Evolutionary conservation across 1,140 invertebrate species (phyloP).

Genomic region (Pinna nobilis): DNA sequence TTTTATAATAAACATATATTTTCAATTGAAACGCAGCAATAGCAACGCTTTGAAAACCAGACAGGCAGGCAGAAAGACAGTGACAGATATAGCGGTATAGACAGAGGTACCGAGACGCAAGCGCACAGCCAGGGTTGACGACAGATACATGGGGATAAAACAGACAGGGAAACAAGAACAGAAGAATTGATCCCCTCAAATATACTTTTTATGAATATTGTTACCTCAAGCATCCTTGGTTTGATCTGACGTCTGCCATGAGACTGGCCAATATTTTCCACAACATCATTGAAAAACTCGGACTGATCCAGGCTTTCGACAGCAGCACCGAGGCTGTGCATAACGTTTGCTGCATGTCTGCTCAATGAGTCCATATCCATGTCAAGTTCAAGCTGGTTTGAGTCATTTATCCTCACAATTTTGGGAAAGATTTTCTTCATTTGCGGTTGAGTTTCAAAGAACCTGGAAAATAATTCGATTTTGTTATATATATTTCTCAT

Average conservation of each 20-base stretch:
- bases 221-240: constrained; percentile 46
- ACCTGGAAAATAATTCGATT: constrained; percentile 24
- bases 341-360: constrained; percentile 45
- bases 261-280: constrained; percentile 41
- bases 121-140: too few relatives aligned
- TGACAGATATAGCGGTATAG: too few relatives aligned
- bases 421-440: constrained; percentile 43
- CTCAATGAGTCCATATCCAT: constrained; percentile 41
- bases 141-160: neutral
- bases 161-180: neutral
- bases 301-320: constrained; percentile 52
- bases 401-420: constrained; percentile 42
- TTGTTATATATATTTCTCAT: neutral
- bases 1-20: too few relatives aligned
- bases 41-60: too few relatives aligned
- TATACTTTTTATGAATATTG: neutral
- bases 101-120: too few relatives aligned
- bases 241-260: constrained; percentile 41
- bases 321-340: constrained; percentile 50
- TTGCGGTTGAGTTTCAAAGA: constrained; percentile 40
- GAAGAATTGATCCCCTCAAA: too few relatives aligned
- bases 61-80: too few relatives aligned
- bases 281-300: constrained; percentile 36
- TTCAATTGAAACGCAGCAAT: too few relatives aligned
- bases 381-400: constrained; percentile 40